Evolutionary conservation across 2,797 vertebrate genomes (phyloP).

Genomic region (Gambusia yucatana): DNA sequence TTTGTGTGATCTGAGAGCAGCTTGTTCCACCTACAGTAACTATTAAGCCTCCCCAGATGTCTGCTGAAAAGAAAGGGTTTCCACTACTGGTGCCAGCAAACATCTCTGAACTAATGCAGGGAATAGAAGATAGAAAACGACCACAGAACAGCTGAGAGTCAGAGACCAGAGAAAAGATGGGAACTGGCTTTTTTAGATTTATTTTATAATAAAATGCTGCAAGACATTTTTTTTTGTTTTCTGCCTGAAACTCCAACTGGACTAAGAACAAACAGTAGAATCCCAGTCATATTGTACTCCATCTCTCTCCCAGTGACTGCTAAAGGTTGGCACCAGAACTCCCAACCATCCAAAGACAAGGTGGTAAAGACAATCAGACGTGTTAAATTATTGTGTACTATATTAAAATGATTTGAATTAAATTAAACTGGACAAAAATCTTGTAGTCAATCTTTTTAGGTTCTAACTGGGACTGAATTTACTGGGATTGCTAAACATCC

Average conservation of each 20-base stretch:
- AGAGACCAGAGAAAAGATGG: neutral
- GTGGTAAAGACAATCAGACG: neutral
- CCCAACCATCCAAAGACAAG: no score
- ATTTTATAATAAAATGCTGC: neutral
- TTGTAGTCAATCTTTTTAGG: neutral
- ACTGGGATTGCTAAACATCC: neutral
- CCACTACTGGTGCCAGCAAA: slow-evolving; percentile 43
- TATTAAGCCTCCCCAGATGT: slow-evolving; percentile 60
- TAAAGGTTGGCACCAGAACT: neutral
- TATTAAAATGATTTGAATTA: neutral
- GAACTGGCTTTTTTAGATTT: neutral
- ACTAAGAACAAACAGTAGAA: no score
- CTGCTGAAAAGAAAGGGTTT: slow-evolving; percentile 31
- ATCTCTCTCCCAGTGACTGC: neutral
- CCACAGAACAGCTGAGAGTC: neutral
- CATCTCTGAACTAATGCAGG: slow-evolving; percentile 8
- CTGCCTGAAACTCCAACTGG: no score
- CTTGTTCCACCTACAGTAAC: slow-evolving; percentile 61
- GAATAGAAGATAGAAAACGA: slow-evolving; percentile 19
- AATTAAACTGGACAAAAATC: neutral
- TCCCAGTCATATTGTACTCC: no score
- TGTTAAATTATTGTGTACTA: neutral
- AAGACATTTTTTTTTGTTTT: neutral
- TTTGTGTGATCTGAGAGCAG: slow-evolving; percentile 52
- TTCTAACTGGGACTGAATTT: neutral